Evolutionary conservation across 2,797 vertebrate species (phyloP).

Genomic region (Garrulus glandarius): DNA sequence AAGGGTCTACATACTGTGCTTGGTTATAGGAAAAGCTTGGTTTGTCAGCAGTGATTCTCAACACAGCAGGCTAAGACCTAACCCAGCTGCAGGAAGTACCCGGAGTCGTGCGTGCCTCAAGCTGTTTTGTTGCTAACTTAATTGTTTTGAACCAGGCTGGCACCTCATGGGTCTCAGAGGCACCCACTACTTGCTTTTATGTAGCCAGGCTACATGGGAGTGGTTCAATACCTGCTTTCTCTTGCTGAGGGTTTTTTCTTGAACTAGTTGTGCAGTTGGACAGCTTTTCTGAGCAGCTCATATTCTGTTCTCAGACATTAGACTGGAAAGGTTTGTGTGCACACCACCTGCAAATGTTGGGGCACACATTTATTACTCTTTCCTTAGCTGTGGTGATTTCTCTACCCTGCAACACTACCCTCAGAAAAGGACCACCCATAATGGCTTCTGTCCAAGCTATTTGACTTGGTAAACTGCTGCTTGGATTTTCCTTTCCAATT

Average conservation of each 20-base stretch:
- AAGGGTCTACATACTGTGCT: fast-evolving
- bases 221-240: background rate
- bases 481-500: background rate
- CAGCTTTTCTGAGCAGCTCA: background rate
- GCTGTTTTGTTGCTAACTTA: background rate
- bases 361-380: background rate
- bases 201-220: background rate
- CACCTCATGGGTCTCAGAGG: background rate
- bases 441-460: background rate
- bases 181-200: background rate
- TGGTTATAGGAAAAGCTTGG: background rate
- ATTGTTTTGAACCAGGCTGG: background rate
- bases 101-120: fast-evolving
- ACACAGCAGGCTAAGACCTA: no score
- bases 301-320: background rate
- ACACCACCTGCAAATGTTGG: background rate
- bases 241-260: background rate
- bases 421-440: background rate
- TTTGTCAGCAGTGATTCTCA: background rate
- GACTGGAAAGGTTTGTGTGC: background rate
- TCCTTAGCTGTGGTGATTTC: background rate
- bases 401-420: fast-evolving
- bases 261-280: background rate
- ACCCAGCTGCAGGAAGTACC: background rate
- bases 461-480: background rate